Base-by-base conservation (phyloP, 2,797 vertebrate genomes). In the Cynopterus sphinx region DNA sequence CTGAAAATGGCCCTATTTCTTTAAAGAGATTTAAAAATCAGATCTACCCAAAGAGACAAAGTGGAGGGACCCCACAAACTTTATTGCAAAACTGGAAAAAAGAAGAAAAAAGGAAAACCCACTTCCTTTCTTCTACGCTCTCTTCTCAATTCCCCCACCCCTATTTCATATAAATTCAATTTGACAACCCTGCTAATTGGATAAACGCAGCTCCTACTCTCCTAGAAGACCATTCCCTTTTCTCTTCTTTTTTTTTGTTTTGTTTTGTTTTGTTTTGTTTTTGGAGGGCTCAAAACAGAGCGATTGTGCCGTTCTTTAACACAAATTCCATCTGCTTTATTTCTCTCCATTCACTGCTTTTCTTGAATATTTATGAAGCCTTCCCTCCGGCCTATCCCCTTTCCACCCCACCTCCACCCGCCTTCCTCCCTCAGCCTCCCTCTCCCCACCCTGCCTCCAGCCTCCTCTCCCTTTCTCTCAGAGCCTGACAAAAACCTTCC, bases 151-250 rank as follows among this genome's bases (percentile, higher is more conserved):
- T 22, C 1, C 96, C 97, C 96, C 95, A 91, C 73, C 96, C 95
- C 97, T 79, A 96, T 96, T 98, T 98, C 99, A 99, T 99, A 99
- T 99, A 99, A 99, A 99, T 99, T 99, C 99, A 99, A 99, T 99
- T 99, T 99, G 99, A 99, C 99, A 99, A 99, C 99, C 99, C 98
- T 99, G 99, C 99, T 99, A 99, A 99, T 99, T 99, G 99, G 99
- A 99, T 99, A 99, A 99, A 99, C 98, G 98, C 97, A 98, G 98
- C 98, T 98, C 98, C 98, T 98, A 98, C 96, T 97, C 98, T 98
- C 98, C 98, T 98, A 97, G 98, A 98, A 98, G 97, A 97, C 98
- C 98, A 98, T 98, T 98, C 98, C 98, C 99, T 99, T 97, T 98
- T 98, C 98, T 99, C 99, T 98, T 95, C 98, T 43, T 67, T 53